Conservation (phyloP, 2,797 vertebrate genomes). For the Notoglanidium macrostoma region DNA sequence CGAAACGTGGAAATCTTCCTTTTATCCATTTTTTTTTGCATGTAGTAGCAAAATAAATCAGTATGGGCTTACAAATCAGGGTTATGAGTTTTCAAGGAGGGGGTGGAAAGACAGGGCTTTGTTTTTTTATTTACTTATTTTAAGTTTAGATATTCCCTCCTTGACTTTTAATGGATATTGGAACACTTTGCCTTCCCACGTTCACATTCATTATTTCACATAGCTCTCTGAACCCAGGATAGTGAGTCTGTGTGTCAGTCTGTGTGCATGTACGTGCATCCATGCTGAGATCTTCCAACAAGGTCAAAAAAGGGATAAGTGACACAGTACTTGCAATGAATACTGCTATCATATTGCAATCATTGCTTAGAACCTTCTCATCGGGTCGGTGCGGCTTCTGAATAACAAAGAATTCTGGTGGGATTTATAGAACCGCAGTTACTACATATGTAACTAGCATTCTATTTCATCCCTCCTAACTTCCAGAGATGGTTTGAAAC, state of each 20-base stretch:
- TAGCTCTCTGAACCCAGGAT: background rate
- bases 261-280: background rate
- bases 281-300: background rate
- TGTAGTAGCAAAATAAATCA: background rate
- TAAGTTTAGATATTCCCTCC: background rate
- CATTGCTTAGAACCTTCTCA: background rate
- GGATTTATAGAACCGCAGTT: background rate
- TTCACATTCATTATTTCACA: background rate
- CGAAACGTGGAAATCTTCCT: background rate
- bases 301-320: background rate
- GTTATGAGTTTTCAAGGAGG: background rate
- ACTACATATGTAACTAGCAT: background rate
- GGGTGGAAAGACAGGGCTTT: background rate
- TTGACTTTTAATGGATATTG: background rate
- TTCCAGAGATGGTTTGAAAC: background rate
- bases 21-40: background rate
- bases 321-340: background rate
- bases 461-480: background rate
- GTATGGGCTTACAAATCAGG: background rate
- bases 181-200: background rate
- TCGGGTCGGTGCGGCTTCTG: too few species aligned
- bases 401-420: background rate
- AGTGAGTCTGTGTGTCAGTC: background rate
- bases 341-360: background rate
- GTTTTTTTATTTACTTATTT: background rate